These are phyloP conservation scores for Seriola dumerili DNA, from an alignment of 2,113 vertebrate species.

Conservation along the genomic window DNA sequence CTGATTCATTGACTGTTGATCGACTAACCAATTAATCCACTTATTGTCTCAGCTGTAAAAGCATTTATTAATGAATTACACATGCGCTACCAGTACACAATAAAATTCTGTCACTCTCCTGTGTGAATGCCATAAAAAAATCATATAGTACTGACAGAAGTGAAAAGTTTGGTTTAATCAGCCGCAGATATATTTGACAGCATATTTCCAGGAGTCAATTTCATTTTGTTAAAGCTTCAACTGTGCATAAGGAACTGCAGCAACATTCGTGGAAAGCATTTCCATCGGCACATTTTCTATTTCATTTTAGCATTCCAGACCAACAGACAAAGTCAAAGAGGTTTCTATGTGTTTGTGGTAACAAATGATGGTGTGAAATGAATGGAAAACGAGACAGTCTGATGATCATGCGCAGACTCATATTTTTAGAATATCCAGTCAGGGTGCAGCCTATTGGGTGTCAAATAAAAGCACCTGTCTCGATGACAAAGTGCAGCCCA, in stretches of 20 bases:
- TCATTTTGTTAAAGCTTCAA: conserved; percentile 34
- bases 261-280: conserved; percentile 33
- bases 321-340: conserved; percentile 58
- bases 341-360: conserved; percentile 63
- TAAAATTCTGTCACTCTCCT: neutral
- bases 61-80: neutral
- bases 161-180: conserved; percentile 8
- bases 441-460: conserved; percentile 78
- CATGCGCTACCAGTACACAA: neutral
- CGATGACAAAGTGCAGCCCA: conserved; percentile 84
- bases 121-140: neutral
- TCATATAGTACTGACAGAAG: neutral
- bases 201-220: conserved; percentile 40
- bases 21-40: neutral
- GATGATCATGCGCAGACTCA: conserved; percentile 79
- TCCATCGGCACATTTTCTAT: conserved; percentile 48
- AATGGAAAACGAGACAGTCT: conserved; percentile 85
- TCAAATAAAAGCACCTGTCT: conserved; percentile 88
- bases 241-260: conserved; percentile 28
- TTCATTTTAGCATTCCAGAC: conserved; percentile 59
- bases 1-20: too few relatives aligned
- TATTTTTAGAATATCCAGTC: conserved; percentile 86
- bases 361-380: conserved; percentile 82
- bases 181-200: conserved; percentile 14
- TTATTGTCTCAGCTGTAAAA: neutral